Conservation (phyloP, 2,888 invertebrate species). For the Brachycybe producta region DNA sequence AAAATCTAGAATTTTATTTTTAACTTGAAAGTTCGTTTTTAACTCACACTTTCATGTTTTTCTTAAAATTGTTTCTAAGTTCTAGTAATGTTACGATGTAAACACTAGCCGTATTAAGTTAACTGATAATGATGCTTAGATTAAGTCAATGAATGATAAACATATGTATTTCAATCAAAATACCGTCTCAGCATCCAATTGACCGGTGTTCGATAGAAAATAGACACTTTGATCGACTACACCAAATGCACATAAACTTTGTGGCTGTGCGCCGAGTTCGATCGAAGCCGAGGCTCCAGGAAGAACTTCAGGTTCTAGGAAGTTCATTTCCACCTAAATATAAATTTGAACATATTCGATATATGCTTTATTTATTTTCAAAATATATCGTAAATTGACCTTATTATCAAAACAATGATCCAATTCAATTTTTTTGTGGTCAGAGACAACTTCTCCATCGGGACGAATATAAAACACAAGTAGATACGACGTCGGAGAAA, state of each 20-base stretch:
- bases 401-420: slow-evolving; percentile 8
- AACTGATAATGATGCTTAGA: too few relatives aligned
- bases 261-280: slow-evolving; percentile 2
- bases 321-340: neutral
- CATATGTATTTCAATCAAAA: too few relatives aligned
- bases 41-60: too few relatives aligned
- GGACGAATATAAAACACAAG: slow-evolving; percentile 1
- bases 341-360: neutral
- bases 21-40: too few relatives aligned
- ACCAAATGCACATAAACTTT: slow-evolving; percentile 4
- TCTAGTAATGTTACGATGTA: too few relatives aligned
- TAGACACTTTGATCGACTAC: slow-evolving; percentile 5
- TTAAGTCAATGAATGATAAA: too few relatives aligned
- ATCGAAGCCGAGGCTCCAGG: neutral
- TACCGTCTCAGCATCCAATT: too few relatives aligned
- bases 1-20: too few relatives aligned
- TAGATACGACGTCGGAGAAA: neutral
- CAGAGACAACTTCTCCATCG: neutral
- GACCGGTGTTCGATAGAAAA: too few relatives aligned
- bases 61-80: too few relatives aligned
- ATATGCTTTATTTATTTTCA: neutral
- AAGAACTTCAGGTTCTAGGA: neutral
- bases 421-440: neutral
- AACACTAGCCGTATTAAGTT: too few relatives aligned
- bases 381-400: neutral